Evolutionary conservation across 2,888 invertebrate species (phyloP), one percentile per base, ranked within the genome.

Genomic region (Xylophagus ater): DNA sequence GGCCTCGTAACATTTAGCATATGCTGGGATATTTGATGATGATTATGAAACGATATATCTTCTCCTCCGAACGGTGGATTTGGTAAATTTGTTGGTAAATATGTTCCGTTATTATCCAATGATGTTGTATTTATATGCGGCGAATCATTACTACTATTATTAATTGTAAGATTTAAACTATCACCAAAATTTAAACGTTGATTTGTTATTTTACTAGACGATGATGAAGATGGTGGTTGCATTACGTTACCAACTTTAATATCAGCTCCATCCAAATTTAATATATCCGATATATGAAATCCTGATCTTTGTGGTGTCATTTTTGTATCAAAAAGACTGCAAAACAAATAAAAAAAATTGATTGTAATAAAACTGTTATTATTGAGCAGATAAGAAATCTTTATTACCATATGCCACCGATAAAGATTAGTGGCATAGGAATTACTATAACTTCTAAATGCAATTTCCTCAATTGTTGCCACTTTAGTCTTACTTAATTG

Each of bases 221-320:
- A 5, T 12, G 21, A 23, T n/a, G 23, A 8, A n/a, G 36, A 33
- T 17, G 39, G 34, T 12, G 42, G 37, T 34, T 17, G 18, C 17
- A 41, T 32, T 2, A 32, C 35, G 31, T 35, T 41, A 4, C 38
- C 35, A 12, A 38, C 43, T 48, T 63, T 64, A 18, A 62, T 49
- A 25, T 64, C 60, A 10, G 58, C 71, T 50, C 84, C 84, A 55
- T 89, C 89, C 53, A 93, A 70, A 53, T 93, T 90, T 55, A 93
- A 70, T 56, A 93, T 92, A 62, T 93, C 92, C 52, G 89, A 86
- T 55, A 93, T 92, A 56, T 88, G 87, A 66, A 93, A 93, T 44
- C 90, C 85, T 29, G 80, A 80, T 1, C 84, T 74, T 51, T 80
- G 80, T 37, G 79, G 78, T 8, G 61, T 62, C 40, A 63, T 56